Base-by-base conservation (phyloP, 2,888 invertebrate species). In the Lasioglossum marginatum region DNA sequence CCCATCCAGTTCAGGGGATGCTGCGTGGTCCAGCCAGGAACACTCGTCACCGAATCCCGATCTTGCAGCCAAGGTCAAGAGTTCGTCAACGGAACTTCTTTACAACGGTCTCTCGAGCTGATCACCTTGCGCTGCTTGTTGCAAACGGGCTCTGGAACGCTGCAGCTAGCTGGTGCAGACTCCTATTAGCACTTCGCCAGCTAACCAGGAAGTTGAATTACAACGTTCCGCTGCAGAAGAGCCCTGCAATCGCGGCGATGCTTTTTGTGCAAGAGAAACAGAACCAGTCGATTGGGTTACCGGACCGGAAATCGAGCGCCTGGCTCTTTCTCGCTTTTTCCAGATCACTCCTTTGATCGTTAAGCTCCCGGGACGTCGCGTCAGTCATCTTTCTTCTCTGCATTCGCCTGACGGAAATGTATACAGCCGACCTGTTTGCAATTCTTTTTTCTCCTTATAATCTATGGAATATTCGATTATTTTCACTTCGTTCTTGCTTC, bases 1-100 rank as follows among this genome's bases (percentile, higher is more conserved):
- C 92, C 93, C 84, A 90, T 91, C 93, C 92, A 92, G 93, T 93
- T 92, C 88, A n/a, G 66, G 88, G 89, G 93, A 92, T 92, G 93
- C 93, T 93, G 93, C 85, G 85, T 87, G 93, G 93, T 92, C 93
- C 93, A 92, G 89, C 86, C 76, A 77, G 23, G 70, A 81, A 77
- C 79, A 72, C 77, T n/a, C 66, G 40, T 79, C 82, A 70, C 80
- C 34, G 76, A 89, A 92, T 91, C 92, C 91, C 88, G 93, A 93
- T 93, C 91, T 90, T 85, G 87, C 45, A 79, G 79, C 77, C 73
- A 48, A 83, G 90, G 86, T 90, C 83, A 82, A 73, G 84, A 90
- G 91, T 87, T 91, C 89, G 71, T 82, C 88, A 92, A 92, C 92
- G 92, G 57, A 89, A 92, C 84, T 93, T 88, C 48, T 88, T 83